Percentiles rank a stretch among this genome's conserved stretches.
Conservation (phyloP, 2,113 vertebrate genomes). For the Spermophilus dauricus region DNA sequence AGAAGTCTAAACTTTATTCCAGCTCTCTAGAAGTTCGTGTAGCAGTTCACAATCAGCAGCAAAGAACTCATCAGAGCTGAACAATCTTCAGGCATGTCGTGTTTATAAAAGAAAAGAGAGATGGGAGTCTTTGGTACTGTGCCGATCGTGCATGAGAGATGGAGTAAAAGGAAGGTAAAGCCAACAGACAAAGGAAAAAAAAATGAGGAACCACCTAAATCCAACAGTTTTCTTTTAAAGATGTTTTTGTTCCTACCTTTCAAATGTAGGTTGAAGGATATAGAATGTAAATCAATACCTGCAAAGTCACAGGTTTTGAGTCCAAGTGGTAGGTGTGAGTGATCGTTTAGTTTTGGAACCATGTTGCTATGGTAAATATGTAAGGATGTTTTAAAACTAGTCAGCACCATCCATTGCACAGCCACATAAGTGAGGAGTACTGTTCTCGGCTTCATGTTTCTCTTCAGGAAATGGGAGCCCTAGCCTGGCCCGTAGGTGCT, state of each 20-base stretch:
- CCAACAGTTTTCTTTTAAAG: background rate
- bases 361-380: background rate
- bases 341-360: background rate
- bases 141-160: background rate
- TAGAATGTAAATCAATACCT: background rate
- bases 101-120: background rate
- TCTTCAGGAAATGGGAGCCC: background rate
- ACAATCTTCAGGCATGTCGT: background rate
- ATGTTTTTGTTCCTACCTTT: background rate
- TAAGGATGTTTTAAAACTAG: background rate
- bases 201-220: background rate
- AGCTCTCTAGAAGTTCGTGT: background rate
- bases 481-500: fast-evolving
- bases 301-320: background rate
- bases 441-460: fast-evolving
- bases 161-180: background rate
- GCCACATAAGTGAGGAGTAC: background rate
- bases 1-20: background rate
- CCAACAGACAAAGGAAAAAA: background rate
- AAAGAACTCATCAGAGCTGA: background rate
- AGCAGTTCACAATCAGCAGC: background rate
- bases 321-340: background rate
- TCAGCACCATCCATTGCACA: background rate
- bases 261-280: background rate
- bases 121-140: background rate